Conservation (phyloP, 2,888 invertebrate species). For the Leptogaster cylindrica region DNA sequence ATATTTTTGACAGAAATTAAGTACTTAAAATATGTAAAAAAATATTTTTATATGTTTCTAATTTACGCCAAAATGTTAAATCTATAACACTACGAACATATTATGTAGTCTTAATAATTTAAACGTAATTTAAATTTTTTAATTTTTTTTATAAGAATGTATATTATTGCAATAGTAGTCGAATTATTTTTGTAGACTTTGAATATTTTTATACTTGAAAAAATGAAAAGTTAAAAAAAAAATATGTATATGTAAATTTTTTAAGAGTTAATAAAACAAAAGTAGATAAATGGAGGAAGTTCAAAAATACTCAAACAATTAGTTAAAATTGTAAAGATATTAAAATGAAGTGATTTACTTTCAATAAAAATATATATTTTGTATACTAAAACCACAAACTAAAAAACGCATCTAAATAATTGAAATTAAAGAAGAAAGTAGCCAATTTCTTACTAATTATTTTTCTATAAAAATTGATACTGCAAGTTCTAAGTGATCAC, state of each 20-base stretch:
- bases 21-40: constrained; percentile 29
- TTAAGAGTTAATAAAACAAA: constrained; percentile 25
- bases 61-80: constrained; percentile 36
- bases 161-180: constrained; percentile 38
- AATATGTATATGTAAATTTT: constrained; percentile 7
- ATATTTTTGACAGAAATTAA: background rate
- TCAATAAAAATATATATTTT: constrained; percentile 39
- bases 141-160: constrained; percentile 31
- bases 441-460: constrained; percentile 40
- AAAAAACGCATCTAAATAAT: constrained; percentile 36
- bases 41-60: constrained; percentile 39
- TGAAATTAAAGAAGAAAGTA: constrained; percentile 34
- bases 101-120: constrained; percentile 34
- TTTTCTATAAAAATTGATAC: constrained; percentile 34
- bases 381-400: constrained; percentile 37
- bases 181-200: constrained; percentile 41
- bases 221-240: constrained; percentile 14
- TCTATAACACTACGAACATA: constrained; percentile 36
- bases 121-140: constrained; percentile 37
- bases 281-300: constrained; percentile 23
- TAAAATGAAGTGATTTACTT: constrained; percentile 26
- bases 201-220: constrained; percentile 39
- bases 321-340: constrained; percentile 22
- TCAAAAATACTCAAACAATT: constrained; percentile 31
- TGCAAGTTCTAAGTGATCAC: constrained; percentile 27